Conservation (phyloP, 2,113 vertebrate genomes). For the Emberiza fucata region DNA sequence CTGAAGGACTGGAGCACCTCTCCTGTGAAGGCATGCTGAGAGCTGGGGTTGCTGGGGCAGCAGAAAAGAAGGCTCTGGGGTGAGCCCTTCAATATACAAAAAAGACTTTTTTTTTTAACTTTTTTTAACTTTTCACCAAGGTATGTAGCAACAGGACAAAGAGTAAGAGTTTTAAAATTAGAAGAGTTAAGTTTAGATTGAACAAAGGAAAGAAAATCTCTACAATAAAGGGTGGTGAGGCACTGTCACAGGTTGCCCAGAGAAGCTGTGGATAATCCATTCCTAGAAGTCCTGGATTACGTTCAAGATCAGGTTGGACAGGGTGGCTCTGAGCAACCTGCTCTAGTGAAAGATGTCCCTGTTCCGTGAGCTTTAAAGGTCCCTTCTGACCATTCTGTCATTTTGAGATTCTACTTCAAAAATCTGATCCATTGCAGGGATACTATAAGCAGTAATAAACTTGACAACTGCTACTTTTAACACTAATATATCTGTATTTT, state of each 20-base stretch:
- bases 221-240: not conserved
- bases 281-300: not conserved
- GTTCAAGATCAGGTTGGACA: not conserved
- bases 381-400: not conserved
- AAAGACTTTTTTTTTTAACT: not conserved
- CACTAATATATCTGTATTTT: not conserved
- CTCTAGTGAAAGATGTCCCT: not conserved
- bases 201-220: not conserved
- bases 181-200: not conserved
- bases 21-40: not conserved
- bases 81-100: not conserved
- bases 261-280: not conserved
- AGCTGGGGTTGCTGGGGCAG: not conserved
- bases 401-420: not conserved
- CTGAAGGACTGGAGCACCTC: accelerated
- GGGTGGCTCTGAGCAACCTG: not conserved
- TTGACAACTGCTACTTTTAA: not conserved
- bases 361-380: not conserved
- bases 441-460: not conserved
- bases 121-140: not conserved
- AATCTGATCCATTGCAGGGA: not conserved
- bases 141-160: not conserved
- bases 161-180: not conserved
- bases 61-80: not conserved
- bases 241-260: not conserved